Conservation (phyloP, 2,888 invertebrate species). For the Drosophila greeni region DNA sequence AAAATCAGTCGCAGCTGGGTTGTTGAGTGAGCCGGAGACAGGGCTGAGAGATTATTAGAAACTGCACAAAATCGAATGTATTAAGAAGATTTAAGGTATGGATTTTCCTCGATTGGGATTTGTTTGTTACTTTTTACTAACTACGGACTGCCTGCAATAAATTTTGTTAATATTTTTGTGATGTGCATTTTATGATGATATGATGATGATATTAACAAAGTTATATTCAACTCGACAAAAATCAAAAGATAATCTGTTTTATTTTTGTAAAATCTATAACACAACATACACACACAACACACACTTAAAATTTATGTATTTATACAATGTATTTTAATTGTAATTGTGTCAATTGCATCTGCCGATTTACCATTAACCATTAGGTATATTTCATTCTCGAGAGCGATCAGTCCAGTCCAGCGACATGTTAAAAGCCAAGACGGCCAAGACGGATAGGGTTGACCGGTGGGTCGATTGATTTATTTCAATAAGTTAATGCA, state of each 20-base stretch:
- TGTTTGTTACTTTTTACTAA: slow-evolving; percentile 71
- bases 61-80: slow-evolving; percentile 46
- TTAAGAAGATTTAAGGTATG: slow-evolving; percentile 50
- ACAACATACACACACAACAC: slow-evolving; percentile 28
- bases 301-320: slow-evolving; percentile 50
- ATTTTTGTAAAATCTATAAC: slow-evolving; percentile 71
- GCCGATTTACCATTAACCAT: slow-evolving; percentile 38
- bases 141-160: slow-evolving; percentile 78
- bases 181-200: slow-evolving; percentile 70
- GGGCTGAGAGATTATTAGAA: slow-evolving; percentile 46
- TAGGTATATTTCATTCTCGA: slow-evolving; percentile 34
- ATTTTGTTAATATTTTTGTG: slow-evolving; percentile 76
- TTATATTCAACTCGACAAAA: slow-evolving; percentile 75
- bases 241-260: slow-evolving; percentile 73
- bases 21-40: slow-evolving; percentile 14
- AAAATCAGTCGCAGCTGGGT: slow-evolving; percentile 7
- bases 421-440: slow-evolving; percentile 2
- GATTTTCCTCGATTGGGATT: slow-evolving; percentile 64
- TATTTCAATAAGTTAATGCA: slow-evolving; percentile 56
- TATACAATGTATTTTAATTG: slow-evolving; percentile 53
- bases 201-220: slow-evolving; percentile 75
- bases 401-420: slow-evolving; percentile 29
- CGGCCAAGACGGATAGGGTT: slow-evolving; percentile 13
- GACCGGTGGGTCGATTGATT: slow-evolving; percentile 25
- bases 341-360: slow-evolving; percentile 53